Base-by-base conservation (phyloP, 2,888 invertebrate genomes). In the Drosophila pullipes region DNA sequence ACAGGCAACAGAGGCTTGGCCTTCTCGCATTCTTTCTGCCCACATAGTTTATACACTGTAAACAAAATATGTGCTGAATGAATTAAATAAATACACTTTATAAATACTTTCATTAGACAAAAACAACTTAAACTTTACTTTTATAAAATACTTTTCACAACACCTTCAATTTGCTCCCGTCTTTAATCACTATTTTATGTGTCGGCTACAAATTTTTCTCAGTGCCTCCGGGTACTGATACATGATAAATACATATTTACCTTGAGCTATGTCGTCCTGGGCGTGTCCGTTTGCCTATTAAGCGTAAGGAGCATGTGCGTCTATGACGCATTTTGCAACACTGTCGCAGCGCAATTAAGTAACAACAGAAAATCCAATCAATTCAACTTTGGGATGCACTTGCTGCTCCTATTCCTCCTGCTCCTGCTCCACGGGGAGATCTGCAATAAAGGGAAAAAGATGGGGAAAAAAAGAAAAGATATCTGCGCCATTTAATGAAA, bases 401-500 rank as follows among this genome's bases (percentile, higher is more conserved):
- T 47, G 35, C 35, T 61, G 35, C 39, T 30, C 28, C 4, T 28
- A 4, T n/a, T 2, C 10, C 41, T 10, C n/a, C n/a, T n/a, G 22
- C 22, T 47, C 4, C 16, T 47, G 47, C 25, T 69, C 69, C 79
- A 33, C 25, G n/a, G 76, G 59, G 76, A 76, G 49, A 76, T 53
- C 49, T 66, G 60, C 39, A 76, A 76, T 71, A 76, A 68, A 41
- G 44, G 53, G 49, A 65, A 65, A 68, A 62, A 28, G 9, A 39
- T 10, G 41, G 54, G 64, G n/a, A 39, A 59, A 50, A 50, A 31
- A 30, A 25, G 16, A 44, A 71, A 61, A 66, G 35, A 54, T 60
- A 70, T 74, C 69, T 76, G 62, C 67, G 62, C 49, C 75, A 77
- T 82, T 76, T 85, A 83, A 87, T 90, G 82, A 83, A 85, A 88